Percentiles rank a stretch among this genome's conserved stretches.
Conservation (phyloP, 1,140 invertebrate genomes). For the Ruditapes philippinarum region DNA sequence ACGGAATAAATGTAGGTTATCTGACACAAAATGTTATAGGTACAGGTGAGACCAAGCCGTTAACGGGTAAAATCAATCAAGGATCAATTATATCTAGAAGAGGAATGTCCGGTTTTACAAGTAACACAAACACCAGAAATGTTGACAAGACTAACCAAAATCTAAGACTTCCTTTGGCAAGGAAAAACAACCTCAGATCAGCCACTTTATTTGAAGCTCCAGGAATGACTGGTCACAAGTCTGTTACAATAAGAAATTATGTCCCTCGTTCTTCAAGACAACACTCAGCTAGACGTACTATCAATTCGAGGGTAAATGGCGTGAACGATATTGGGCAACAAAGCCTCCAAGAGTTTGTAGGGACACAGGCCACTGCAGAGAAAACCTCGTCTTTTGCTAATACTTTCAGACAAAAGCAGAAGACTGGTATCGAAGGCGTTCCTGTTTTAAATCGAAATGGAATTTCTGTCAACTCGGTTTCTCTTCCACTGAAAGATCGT, state of each 20-base stretch:
- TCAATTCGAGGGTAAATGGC: background rate
- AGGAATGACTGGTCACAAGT: constrained; percentile 31
- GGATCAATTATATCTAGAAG: background rate
- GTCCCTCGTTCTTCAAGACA: background rate
- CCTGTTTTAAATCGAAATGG: background rate
- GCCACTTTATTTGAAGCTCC: constrained; percentile 46
- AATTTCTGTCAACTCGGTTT: background rate
- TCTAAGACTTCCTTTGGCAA: too few species aligned
- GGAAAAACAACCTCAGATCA: background rate
- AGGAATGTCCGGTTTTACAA: background rate
- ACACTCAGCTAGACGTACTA: background rate
- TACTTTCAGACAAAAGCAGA: background rate
- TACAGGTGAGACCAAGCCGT: constrained; percentile 24
- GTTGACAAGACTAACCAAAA: background rate
- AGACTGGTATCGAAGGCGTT: background rate
- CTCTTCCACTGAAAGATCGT: background rate
- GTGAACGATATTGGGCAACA: background rate
- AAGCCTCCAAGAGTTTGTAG: background rate
- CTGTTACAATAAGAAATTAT: background rate
- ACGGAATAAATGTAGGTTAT: background rate
- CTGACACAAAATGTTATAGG: constrained; percentile 54
- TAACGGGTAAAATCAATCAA: background rate
- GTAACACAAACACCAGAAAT: background rate
- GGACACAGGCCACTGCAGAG: background rate
- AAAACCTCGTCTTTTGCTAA: background rate